Evolutionary conservation across 1,140 invertebrate species (phyloP), one percentile per base, ranked within the genome.

Genomic region (Lerema accius): DNA sequence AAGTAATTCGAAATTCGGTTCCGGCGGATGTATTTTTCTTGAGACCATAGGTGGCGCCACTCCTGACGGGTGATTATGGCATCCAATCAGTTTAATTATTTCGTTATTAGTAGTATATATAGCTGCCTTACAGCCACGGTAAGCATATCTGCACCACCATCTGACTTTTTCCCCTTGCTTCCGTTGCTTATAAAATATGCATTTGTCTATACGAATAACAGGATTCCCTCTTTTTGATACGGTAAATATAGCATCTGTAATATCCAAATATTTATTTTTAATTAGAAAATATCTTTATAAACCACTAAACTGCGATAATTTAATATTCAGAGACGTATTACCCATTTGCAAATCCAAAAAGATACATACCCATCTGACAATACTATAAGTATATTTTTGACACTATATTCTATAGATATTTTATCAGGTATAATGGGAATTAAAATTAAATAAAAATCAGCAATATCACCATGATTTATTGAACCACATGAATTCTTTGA

Each of bases 221-320:
- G 58, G 67, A 15, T 65, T 62, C n/a, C 67, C 63, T 53, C 58
- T 59, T 51, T 55, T 65, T 14, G 67, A 69, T 26, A 62, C 17
- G 14, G 39, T 17, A 32, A 65, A 69, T 16, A 15, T 40, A 28
- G 51, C 43, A 40, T 50, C 62, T 63, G 17, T 37, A 63, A 63
- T n/a, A n/a, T n/a, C n/a, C n/a, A n/a, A n/a, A n/a, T n/a, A n/a
- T n/a, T n/a, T n/a, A n/a, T n/a, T n/a, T n/a, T n/a, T 23, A 23
- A 23, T 23, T 23, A 23, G 19, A 23, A n/a, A n/a, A n/a, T n/a
- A n/a, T n/a, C n/a, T n/a, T n/a, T n/a, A n/a, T n/a, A n/a, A n/a
- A n/a, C n/a, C n/a, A n/a, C n/a, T n/a, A n/a, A n/a, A n/a, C n/a
- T n/a, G n/a, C n/a, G n/a, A n/a, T n/a, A n/a, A n/a, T n/a, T n/a